These are phyloP conservation scores for Drosophila subquinaria DNA, from an alignment of 2,888 invertebrate genomes.

Conservation along the genomic window DNA sequence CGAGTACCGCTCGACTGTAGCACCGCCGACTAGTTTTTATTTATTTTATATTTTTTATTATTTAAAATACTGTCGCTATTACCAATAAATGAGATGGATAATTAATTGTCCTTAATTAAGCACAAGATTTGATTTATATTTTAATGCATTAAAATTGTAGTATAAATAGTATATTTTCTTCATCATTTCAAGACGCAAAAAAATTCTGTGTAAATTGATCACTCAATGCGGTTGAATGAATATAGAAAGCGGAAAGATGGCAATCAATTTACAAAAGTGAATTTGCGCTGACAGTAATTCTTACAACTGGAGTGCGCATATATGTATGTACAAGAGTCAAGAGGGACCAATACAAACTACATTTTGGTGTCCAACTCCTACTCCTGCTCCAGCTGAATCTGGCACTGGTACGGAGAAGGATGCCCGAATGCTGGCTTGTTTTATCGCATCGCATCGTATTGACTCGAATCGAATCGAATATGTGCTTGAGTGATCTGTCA, in stretches of 20 bases:
- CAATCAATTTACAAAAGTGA: neutral
- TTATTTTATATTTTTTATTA: too few relatives aligned
- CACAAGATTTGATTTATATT: neutral
- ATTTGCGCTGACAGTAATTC: slow-evolving; percentile 5
- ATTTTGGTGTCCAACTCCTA: neutral
- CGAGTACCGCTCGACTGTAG: too few relatives aligned
- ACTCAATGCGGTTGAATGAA: neutral
- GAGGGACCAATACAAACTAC: neutral
- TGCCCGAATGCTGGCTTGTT: slow-evolving; percentile 8
- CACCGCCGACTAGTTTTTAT: too few relatives aligned
- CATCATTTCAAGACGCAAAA: neutral
- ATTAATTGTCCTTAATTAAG: neutral
- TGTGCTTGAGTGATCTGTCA: slow-evolving; percentile 47
- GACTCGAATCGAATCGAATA: neutral
- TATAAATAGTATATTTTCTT: neutral
- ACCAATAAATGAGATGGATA: too few relatives aligned
- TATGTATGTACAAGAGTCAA: neutral
- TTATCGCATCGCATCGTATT: slow-evolving; percentile 8
- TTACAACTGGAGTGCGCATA: neutral
- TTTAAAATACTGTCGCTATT: too few relatives aligned
- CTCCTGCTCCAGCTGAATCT: neutral
- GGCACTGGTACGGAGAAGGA: neutral
- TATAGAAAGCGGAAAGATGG: neutral
- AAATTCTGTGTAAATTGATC: neutral
- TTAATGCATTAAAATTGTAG: neutral